Evolutionary conservation across 2,113 vertebrate species (phyloP).

Genomic region (Kobus ellipsiprymnus): DNA sequence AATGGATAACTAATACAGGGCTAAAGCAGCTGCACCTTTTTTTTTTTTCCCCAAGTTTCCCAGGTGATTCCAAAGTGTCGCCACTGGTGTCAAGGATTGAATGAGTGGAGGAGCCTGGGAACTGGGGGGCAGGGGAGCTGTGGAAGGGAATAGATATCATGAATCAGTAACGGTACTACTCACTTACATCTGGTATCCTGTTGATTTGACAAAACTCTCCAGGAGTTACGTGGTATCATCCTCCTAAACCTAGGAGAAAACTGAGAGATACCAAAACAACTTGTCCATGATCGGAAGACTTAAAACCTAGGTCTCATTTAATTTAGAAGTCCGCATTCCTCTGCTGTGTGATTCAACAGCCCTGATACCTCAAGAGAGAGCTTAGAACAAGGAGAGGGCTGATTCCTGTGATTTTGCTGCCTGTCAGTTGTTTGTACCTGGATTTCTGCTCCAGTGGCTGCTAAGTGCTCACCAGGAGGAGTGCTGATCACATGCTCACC

Average conservation of each 20-base stretch:
- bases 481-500: constrained; percentile 6
- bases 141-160: neutral
- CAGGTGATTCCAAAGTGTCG: neutral
- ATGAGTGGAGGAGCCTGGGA: neutral
- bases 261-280: neutral
- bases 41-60: neutral
- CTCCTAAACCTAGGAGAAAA: neutral
- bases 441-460: constrained; percentile 23
- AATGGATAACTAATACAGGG: neutral
- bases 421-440: constrained; percentile 12
- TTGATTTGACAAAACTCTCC: neutral
- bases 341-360: neutral
- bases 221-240: neutral
- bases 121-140: neutral
- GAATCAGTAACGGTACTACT: neutral
- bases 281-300: neutral
- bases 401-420: neutral
- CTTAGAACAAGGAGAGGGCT: neutral
- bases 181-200: neutral
- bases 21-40: neutral
- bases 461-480: constrained; percentile 17
- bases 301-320: neutral
- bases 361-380: neutral
- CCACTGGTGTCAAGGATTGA: neutral
- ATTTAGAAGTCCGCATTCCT: neutral